Evolutionary conservation across 2,797 vertebrate species (phyloP).

Genomic region (Xyrichtys novacula): DNA sequence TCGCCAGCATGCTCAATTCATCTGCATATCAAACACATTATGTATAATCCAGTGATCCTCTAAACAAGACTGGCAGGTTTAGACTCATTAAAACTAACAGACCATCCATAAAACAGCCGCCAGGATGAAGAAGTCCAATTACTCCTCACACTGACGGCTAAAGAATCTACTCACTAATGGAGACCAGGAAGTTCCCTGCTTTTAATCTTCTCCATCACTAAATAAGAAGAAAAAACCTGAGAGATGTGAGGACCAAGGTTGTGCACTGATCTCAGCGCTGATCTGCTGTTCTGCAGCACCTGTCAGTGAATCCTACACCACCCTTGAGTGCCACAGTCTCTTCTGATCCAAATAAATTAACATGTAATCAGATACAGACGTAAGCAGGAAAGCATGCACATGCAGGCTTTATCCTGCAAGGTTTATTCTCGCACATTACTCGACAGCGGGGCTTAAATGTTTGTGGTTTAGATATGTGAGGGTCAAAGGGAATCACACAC

Average conservation of each 20-base stretch:
- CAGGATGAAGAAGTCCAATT: conserved; percentile 20
- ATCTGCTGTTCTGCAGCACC: conserved; percentile 46
- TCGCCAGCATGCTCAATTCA: background rate
- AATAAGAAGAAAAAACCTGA: background rate
- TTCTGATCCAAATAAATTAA: conserved; percentile 68
- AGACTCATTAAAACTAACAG: conserved; percentile 47
- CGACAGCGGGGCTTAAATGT: conserved; percentile 18
- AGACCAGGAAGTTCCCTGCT: background rate
- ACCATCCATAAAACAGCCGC: conserved; percentile 41
- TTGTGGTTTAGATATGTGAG: conserved; percentile 11
- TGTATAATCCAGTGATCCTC: conserved; percentile 15
- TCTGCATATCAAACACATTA: background rate
- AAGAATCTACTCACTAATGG: background rate
- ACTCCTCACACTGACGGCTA: background rate
- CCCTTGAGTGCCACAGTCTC: conserved; percentile 44
- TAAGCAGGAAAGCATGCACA: conserved; percentile 56
- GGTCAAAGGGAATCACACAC: conserved; percentile 8
- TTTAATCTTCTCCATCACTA: conserved; percentile 3
- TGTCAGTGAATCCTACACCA: conserved; percentile 62
- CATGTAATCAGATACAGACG: conserved; percentile 62
- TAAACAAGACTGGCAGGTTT: conserved; percentile 26
- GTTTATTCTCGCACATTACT: conserved; percentile 37
- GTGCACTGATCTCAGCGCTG: conserved; percentile 9
- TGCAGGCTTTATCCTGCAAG: conserved; percentile 28
- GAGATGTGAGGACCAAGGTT: background rate